A percentile compares a stretch with the other conserved stretches of the same genome.
phyloP scores from a whole-genome alignment of 2,888 invertebrate genomes.

The Amorpha juglandis region DNA sequence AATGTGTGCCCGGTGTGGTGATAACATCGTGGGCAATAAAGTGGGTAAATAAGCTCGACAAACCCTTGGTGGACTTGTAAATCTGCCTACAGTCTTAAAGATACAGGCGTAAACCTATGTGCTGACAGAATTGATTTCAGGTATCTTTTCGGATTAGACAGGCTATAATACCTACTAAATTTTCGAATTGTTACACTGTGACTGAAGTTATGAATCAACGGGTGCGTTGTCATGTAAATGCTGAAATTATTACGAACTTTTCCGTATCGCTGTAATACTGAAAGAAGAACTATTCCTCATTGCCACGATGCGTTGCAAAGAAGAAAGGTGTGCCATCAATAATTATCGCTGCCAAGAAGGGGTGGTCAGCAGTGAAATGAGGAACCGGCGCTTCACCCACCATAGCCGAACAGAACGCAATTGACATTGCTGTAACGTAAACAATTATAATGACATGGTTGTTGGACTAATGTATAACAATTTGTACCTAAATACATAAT shows the following conservation, averaged over 20 bases:
- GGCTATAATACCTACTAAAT: not conserved
- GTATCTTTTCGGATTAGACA: no score
- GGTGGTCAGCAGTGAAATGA: slow-evolving; percentile 61
- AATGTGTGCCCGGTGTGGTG: no score
- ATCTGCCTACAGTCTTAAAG: no score
- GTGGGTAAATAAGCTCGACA: no score
- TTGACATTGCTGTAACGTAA: slow-evolving; percentile 61
- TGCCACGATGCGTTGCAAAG: slow-evolving; percentile 51
- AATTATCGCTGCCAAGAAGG: slow-evolving; percentile 60
- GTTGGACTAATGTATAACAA: not conserved
- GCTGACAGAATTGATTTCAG: no score
- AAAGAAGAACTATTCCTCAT: slow-evolving; percentile 19
- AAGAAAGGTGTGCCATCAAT: slow-evolving; percentile 54
- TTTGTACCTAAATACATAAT: no score
- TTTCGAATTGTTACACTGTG: not conserved
- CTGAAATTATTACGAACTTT: not conserved
- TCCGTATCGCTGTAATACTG: not conserved
- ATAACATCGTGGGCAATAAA: no score
- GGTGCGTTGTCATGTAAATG: slow-evolving; percentile 18
- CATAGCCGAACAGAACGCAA: slow-evolving; percentile 52
- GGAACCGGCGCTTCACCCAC: slow-evolving; percentile 49
- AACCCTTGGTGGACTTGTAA: no score
- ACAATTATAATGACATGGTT: slow-evolving; percentile 4
- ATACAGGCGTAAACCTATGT: no score
- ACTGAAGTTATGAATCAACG: not conserved